Evolutionary conservation across 1,140 invertebrate species (phyloP), one percentile per base, ranked within the genome.

Genomic region (Microplitis demolitor): DNA sequence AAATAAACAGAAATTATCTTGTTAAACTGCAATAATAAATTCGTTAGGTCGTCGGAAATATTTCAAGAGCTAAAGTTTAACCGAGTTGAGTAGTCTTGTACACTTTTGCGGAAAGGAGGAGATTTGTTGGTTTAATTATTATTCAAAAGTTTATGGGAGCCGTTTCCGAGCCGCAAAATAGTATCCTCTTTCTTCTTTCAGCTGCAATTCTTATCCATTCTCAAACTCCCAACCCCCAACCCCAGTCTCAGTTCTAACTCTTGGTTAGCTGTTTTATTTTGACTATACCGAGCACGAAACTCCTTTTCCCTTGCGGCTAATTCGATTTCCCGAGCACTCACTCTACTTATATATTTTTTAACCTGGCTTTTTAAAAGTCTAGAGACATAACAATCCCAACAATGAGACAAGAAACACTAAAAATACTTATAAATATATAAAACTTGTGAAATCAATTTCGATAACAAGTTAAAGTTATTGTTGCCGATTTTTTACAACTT

Each of bases 51-150:
- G 16, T 45, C 11, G 39, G 11, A 45, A 45, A 45, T 45, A 11
- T 45, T 45, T 45, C 6, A 11, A 45, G 24, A 62, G 31, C 24
- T 14, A n/a, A 37, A 53, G 14, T 35, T 37, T 63, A 6, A 45
- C 11, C 11, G 11, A 31, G 58, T 13, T 16, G 14, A 45, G 39
- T 45, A 45, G 39, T 45, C 5, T 45, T 45, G 39, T 45, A 45
- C 1, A 45, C 6, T 45, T 45, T 45, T 9, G 39, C 39, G 6
- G 8, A 11, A 45, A 45, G 31, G 61, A 63, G 31, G 61, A 63
- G 61, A 63, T 63, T 63, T 63, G 61, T 35, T 13, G 61, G 61
- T 63, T 63, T 63, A 63, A 63, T 63, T 63, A 63, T 63, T 63
- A 63, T 63, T 63, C 61, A 63, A n/a, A 63, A 63, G 61, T 63